These are phyloP conservation scores for Scortum barcoo DNA, from an alignment of 2,113 vertebrate genomes.

Conservation along the genomic window DNA sequence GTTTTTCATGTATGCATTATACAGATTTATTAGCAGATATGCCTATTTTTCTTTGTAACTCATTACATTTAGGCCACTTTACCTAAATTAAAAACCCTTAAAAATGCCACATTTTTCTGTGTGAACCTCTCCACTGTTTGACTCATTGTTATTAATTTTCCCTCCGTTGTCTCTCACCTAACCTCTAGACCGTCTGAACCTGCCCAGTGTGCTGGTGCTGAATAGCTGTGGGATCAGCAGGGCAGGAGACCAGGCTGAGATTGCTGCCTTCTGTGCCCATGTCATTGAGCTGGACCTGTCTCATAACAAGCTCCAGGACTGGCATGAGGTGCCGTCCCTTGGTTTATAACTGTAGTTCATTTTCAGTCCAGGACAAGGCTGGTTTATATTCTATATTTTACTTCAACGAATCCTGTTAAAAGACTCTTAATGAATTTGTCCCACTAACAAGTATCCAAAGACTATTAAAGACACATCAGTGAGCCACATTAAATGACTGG, in stretches of 20 bases:
- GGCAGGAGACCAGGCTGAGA: constrained; percentile 93
- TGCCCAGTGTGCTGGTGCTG: constrained; percentile 94
- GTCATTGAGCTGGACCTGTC: constrained; percentile 97
- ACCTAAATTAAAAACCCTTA: neutral
- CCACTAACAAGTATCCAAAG: neutral
- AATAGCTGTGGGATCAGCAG: constrained; percentile 94
- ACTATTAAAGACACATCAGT: neutral
- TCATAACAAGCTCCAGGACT: constrained; percentile 95
- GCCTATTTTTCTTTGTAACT: neutral
- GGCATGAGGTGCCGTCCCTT: constrained; percentile 89
- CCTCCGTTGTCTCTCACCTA: neutral
- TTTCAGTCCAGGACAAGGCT: neutral
- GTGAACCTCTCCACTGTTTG: neutral
- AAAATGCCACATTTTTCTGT: neutral
- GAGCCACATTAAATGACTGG: neutral
- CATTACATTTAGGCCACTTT: neutral
- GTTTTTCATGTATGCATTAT: neutral
- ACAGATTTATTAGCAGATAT: neutral
- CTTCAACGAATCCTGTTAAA: neutral
- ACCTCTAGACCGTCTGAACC: constrained; percentile 93
- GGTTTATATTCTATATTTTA: neutral
- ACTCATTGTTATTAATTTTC: neutral
- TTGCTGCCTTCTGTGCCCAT: constrained; percentile 96
- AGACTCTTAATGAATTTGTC: neutral
- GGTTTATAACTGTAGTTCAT: neutral